A percentile compares a stretch with the other conserved stretches of the same genome.
Evolutionary conservation across 1,140 invertebrate species (phyloP).

Genomic region (Tyrophagus putrescentiae): DNA sequence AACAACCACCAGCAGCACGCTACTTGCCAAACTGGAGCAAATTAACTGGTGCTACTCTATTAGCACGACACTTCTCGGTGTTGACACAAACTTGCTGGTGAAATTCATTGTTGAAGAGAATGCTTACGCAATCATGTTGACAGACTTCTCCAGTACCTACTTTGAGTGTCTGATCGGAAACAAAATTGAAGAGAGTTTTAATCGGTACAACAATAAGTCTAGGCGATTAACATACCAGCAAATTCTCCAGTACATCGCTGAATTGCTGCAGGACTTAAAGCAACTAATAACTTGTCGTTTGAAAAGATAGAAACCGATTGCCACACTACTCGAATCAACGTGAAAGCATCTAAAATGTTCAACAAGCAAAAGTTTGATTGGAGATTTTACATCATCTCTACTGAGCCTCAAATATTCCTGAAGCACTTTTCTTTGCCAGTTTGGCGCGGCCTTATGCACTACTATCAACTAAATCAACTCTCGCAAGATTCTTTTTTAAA

Average conservation of each 20-base stretch:
- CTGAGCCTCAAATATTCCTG: conserved; percentile 5
- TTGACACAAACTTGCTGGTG: background rate
- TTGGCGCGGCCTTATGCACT: conserved; percentile 8
- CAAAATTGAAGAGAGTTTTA: conserved; percentile 7
- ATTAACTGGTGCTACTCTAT: conserved; percentile 13
- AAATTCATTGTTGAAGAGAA: conserved; percentile 7
- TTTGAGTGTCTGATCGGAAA: conserved; percentile 10
- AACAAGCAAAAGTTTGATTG: background rate
- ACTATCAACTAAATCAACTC: too few relatives aligned
- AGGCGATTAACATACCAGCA: background rate
- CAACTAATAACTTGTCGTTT: background rate
- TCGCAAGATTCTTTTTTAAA: background rate
- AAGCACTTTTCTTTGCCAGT: conserved; percentile 10
- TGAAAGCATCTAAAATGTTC: background rate
- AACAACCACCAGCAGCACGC: background rate
- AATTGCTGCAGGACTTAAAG: background rate
- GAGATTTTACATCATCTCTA: conserved; percentile 18
- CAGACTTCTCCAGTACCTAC: conserved; percentile 14
- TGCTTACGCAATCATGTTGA: conserved; percentile 7
- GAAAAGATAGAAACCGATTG: conserved; percentile 16
- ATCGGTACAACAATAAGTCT: conserved; percentile 7
- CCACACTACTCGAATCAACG: conserved; percentile 7
- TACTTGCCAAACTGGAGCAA: background rate
- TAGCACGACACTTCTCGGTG: background rate
- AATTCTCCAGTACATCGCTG: background rate